These are phyloP conservation scores for Urocynchramus pylzowi DNA, from an alignment of 2,113 vertebrate species.

Conservation along the genomic window DNA sequence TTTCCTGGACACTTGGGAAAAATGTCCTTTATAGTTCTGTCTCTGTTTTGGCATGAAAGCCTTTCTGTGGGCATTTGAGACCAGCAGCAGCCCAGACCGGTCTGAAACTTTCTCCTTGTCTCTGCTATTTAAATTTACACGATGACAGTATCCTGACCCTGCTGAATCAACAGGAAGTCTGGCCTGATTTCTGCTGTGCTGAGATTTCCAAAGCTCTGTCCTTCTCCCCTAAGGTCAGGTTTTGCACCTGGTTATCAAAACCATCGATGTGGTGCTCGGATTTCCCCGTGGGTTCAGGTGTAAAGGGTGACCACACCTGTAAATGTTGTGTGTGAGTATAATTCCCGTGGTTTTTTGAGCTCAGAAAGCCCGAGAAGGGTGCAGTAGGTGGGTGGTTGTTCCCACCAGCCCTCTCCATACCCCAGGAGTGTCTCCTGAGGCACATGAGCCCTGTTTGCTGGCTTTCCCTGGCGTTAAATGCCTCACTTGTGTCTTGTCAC, in stretches of 20 bases:
- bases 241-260: background rate
- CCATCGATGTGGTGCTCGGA: rapidly evolving
- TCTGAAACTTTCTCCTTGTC: background rate
- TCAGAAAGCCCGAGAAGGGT: rapidly evolving
- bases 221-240: background rate
- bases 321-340: background rate
- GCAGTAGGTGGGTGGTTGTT: rapidly evolving
- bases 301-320: background rate
- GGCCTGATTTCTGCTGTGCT: background rate
- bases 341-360: rapidly evolving
- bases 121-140: background rate
- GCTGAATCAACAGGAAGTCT: background rate
- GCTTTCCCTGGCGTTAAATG: background rate
- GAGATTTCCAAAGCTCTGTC: background rate
- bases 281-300: background rate
- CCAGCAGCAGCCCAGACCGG: background rate
- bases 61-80: background rate
- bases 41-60: background rate
- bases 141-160: background rate
- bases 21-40: background rate
- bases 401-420: too few relatives aligned
- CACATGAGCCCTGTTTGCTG: too few relatives aligned
- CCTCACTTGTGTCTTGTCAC: background rate
- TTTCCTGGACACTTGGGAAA: background rate
- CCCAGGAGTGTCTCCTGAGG: rapidly evolving